Evolutionary conservation across 2,797 vertebrate species (phyloP).

Genomic region (Lophotriccus pileatus): DNA sequence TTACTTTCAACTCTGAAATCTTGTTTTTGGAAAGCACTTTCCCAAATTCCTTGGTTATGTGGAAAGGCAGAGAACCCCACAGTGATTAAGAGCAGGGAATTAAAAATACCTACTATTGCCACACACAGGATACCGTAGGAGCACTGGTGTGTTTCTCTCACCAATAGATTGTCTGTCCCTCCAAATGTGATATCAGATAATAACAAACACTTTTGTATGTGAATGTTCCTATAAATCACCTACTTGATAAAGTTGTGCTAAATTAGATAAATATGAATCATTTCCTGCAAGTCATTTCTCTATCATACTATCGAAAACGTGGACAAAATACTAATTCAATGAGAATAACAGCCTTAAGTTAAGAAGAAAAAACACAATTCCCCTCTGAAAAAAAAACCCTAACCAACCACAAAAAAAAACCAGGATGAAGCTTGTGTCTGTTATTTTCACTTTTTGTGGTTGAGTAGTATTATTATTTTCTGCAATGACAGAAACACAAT

Average conservation of each 20-base stretch:
- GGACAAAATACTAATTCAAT: neutral
- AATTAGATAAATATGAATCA: neutral
- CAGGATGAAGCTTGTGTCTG: neutral
- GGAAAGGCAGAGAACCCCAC: neutral
- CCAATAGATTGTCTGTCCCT: neutral
- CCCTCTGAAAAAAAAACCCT: accelerated
- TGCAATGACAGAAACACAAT: neutral
- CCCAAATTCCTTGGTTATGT: neutral
- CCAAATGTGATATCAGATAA: neutral
- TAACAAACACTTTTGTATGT: neutral
- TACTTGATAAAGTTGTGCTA: neutral
- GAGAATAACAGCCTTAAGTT: neutral
- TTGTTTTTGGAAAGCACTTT: neutral
- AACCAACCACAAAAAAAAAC: neutral
- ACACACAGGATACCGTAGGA: neutral
- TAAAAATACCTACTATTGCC: neutral
- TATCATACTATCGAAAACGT: neutral
- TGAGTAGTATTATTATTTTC: neutral
- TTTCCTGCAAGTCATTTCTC: neutral
- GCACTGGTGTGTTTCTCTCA: neutral
- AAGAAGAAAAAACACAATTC: neutral
- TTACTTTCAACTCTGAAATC: neutral
- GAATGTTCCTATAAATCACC: neutral
- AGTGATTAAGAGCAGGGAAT: neutral
- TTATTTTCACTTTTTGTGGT: neutral